Evolutionary conservation across 2,888 invertebrate species (phyloP).

Genomic region (Drosophila ustulata): DNA sequence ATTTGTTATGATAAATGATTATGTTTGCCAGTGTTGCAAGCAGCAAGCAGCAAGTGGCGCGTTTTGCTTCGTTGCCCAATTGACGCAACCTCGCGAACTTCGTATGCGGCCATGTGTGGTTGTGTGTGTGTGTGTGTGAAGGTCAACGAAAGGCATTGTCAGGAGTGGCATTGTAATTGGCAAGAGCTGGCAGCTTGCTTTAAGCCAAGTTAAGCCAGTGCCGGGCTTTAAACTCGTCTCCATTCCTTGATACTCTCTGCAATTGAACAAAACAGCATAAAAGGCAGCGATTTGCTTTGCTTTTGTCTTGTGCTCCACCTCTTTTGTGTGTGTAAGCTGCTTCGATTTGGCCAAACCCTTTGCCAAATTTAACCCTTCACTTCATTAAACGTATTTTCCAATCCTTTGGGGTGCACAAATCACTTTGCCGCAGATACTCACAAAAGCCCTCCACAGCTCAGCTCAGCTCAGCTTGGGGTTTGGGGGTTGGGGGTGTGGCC

Average conservation of each 20-base stretch:
- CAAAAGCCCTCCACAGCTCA: constrained; percentile 42
- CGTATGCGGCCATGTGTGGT: neutral
- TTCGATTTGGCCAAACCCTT: constrained; percentile 46
- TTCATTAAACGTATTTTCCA: constrained; percentile 77
- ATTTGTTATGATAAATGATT: constrained; percentile 78
- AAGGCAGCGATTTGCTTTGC: constrained; percentile 53
- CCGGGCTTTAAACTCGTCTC: constrained; percentile 28
- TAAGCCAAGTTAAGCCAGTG: constrained; percentile 33
- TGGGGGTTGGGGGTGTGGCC: constrained; percentile 59
- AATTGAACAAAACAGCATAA: constrained; percentile 45
- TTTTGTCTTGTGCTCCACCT: constrained; percentile 43
- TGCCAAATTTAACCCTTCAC: constrained; percentile 74
- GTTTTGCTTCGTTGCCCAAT: constrained; percentile 33
- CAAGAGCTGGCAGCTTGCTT: constrained; percentile 28
- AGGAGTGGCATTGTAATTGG: constrained; percentile 44
- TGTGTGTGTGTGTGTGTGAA: constrained; percentile 52
- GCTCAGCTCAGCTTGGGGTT: neutral
- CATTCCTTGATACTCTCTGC: constrained; percentile 39
- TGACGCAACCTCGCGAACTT: constrained; percentile 17
- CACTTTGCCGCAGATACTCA: constrained; percentile 67
- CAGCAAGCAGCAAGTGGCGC: constrained; percentile 20
- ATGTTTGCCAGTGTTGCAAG: constrained; percentile 58
- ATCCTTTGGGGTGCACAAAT: constrained; percentile 69
- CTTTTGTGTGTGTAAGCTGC: constrained; percentile 63
- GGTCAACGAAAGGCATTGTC: constrained; percentile 65